Percentiles rank a stretch among this genome's conserved stretches.
phyloP scores from a whole-genome alignment of 2,113 vertebrate species.

The Lota lota region DNA sequence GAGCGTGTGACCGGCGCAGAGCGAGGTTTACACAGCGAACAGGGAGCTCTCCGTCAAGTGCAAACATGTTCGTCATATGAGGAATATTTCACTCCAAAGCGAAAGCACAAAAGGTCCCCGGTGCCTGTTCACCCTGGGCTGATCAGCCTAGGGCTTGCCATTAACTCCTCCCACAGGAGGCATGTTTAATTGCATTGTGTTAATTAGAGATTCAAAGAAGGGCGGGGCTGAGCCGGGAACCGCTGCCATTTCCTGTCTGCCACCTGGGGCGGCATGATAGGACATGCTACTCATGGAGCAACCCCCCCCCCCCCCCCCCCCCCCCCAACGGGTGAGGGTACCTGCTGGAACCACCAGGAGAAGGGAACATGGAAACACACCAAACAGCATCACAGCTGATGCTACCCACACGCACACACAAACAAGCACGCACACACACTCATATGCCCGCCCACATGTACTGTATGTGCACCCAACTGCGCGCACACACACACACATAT shows the following conservation, averaged over 20 bases:
- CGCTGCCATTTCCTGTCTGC: constrained; percentile 48
- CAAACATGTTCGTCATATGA: constrained; percentile 17
- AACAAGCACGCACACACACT: not conserved
- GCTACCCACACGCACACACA: not conserved
- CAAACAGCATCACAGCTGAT: constrained; percentile 9
- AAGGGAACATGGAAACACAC: constrained; percentile 11
- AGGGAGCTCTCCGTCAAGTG: constrained; percentile 8
- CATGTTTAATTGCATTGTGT: constrained; percentile 69
- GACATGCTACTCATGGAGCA: constrained; percentile 50
- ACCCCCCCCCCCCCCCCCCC: constrained; percentile 37
- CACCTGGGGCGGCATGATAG: constrained; percentile 65
- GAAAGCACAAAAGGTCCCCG: constrained; percentile 41
- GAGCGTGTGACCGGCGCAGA: not conserved
- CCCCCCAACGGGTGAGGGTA: constrained; percentile 12
- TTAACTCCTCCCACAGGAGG: constrained; percentile 59
- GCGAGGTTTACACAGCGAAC: not conserved
- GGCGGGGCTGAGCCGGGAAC: constrained; percentile 45
- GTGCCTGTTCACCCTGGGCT: constrained; percentile 49
- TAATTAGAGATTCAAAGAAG: constrained; percentile 64
- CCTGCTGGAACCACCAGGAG: not conserved
- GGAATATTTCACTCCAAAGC: constrained; percentile 36
- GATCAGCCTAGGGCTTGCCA: constrained; percentile 58
- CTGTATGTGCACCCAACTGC: too few species aligned
- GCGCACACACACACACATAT: too few species aligned
- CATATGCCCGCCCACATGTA: not conserved